Conservation (phyloP, 2,888 invertebrate species). For the Pheosia gnoma region DNA sequence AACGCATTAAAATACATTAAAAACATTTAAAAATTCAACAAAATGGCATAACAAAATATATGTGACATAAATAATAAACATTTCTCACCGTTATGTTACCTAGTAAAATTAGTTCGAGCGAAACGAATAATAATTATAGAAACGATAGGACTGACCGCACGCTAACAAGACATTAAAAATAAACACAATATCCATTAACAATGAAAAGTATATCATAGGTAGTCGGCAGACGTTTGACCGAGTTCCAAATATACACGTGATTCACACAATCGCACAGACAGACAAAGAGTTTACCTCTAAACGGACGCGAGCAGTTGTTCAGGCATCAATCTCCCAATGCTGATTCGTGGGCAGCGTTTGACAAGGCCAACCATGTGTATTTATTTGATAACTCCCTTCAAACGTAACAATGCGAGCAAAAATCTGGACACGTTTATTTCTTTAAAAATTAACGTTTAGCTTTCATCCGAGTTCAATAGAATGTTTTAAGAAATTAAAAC, state of each 20-base stretch:
- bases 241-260: slow-evolving; percentile 59
- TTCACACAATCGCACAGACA: slow-evolving; percentile 47
- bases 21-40: slow-evolving; percentile 26
- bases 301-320: slow-evolving; percentile 52
- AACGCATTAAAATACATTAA: too few species aligned
- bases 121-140: slow-evolving; percentile 26
- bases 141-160: slow-evolving; percentile 21
- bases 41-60: slow-evolving; percentile 12
- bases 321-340: slow-evolving; percentile 49
- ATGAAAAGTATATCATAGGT: slow-evolving; percentile 43
- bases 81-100: slow-evolving; percentile 26
- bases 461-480: slow-evolving; percentile 37
- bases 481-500: slow-evolving; percentile 30
- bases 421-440: slow-evolving; percentile 36
- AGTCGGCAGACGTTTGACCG: slow-evolving; percentile 53
- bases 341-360: slow-evolving; percentile 56
- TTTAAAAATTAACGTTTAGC: slow-evolving; percentile 27
- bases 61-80: slow-evolving; percentile 33
- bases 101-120: slow-evolving; percentile 29
- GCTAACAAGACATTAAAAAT: slow-evolving; percentile 41
- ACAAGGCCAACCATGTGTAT: slow-evolving; percentile 53
- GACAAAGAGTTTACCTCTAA: slow-evolving; percentile 51
- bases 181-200: slow-evolving; percentile 41
- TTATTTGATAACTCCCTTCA: slow-evolving; percentile 48
- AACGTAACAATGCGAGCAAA: slow-evolving; percentile 31